Evolutionary conservation across 2,797 vertebrate genomes (phyloP).

Genomic region (Poeciliopsis gracilis): DNA sequence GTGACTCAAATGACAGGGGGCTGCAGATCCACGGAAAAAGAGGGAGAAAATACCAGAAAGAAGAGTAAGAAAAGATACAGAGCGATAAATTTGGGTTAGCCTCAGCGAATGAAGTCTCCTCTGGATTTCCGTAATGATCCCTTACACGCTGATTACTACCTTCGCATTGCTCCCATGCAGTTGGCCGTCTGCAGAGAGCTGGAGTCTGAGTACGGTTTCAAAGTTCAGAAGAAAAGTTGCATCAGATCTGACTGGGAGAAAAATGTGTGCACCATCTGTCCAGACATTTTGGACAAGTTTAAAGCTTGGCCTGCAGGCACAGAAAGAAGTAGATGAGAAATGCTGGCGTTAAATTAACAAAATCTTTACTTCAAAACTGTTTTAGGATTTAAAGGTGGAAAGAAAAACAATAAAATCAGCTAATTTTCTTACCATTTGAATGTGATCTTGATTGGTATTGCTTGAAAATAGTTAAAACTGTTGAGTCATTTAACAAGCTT

Average conservation of each 20-base stretch:
- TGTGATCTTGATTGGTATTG: background rate
- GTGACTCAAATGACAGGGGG: constrained; percentile 26
- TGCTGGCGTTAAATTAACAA: background rate
- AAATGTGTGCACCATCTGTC: constrained; percentile 13
- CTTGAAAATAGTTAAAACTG: background rate
- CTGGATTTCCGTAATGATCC: constrained; percentile 72
- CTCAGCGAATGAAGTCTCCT: constrained; percentile 59
- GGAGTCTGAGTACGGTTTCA: constrained; percentile 36
- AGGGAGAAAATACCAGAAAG: constrained; percentile 4
- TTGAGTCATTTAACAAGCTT: background rate
- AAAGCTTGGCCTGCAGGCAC: background rate
- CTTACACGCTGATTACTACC: constrained; percentile 73
- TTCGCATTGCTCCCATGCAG: constrained; percentile 43
- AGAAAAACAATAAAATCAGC: background rate
- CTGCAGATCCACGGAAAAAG: constrained; percentile 8
- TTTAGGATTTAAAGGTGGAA: background rate
- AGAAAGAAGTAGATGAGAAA: background rate
- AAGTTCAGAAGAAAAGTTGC: constrained; percentile 55
- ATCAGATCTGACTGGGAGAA: constrained; percentile 51
- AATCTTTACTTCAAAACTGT: background rate
- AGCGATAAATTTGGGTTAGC: constrained; percentile 63
- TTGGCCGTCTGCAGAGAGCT: constrained; percentile 31
- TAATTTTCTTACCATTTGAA: background rate
- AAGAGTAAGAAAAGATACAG: constrained; percentile 33
- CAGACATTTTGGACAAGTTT: background rate